Conservation (phyloP, 2,797 vertebrate species). For the Melanotaenia trifasciata region DNA sequence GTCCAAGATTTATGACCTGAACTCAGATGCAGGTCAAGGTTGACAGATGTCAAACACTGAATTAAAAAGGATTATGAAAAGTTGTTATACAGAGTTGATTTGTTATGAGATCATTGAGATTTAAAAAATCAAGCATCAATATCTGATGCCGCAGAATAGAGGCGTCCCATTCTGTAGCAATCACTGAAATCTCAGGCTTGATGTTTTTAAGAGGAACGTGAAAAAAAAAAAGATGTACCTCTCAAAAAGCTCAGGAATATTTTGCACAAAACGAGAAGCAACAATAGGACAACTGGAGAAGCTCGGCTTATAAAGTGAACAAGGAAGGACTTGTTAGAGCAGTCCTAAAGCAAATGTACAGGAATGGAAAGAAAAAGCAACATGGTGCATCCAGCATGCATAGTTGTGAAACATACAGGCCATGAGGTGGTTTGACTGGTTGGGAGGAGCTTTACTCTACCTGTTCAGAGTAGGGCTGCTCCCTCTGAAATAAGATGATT, state of each 20-base stretch:
- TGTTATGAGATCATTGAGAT: conserved; percentile 18
- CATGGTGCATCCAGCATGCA: conserved; percentile 77
- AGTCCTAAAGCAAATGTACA: conserved; percentile 38
- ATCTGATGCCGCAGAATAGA: conserved; percentile 28
- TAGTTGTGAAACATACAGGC: conserved; percentile 72
- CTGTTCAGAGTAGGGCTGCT: conserved; percentile 86
- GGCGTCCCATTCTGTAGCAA: conserved; percentile 40
- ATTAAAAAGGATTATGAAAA: conserved; percentile 28
- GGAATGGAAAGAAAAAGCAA: conserved; percentile 35
- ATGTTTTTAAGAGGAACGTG: conserved; percentile 51
- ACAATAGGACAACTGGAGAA: conserved; percentile 30
- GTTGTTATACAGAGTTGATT: conserved; percentile 17
- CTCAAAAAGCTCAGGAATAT: conserved; percentile 54
- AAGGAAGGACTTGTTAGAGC: conserved; percentile 57
- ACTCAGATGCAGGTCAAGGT: neutral
- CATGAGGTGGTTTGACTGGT: conserved; percentile 52
- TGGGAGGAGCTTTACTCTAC: conserved; percentile 84
- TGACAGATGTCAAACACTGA: conserved; percentile 9
- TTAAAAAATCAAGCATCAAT: conserved; percentile 43
- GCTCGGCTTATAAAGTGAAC: conserved; percentile 52
- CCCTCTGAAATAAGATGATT: conserved; percentile 88
- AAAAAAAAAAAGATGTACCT: conserved; percentile 27
- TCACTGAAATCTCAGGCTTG: conserved; percentile 44
- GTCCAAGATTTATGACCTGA: conserved; percentile 11
- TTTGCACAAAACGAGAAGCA: conserved; percentile 43